Conservation (phyloP, 2,113 vertebrate species). For the Syngnathus typhle region DNA sequence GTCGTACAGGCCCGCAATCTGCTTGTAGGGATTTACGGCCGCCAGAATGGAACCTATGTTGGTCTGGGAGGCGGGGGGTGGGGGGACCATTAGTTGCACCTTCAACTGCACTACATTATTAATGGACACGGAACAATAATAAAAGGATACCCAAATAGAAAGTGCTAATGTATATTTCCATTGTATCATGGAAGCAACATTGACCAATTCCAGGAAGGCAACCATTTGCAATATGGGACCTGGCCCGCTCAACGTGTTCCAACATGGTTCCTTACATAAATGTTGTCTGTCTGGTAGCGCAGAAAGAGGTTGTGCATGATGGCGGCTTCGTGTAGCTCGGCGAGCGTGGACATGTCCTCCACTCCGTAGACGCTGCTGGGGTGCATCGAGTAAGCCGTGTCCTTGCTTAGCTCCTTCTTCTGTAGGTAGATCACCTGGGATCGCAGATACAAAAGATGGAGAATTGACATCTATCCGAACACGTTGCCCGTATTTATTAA, state of each 20-base stretch:
- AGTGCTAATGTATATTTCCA: background rate
- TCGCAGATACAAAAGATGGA: slow-evolving; percentile 19
- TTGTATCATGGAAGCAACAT: background rate
- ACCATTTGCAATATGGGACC: too few species aligned
- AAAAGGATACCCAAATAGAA: background rate
- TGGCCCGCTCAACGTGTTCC: background rate
- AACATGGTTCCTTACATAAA: slow-evolving; percentile 73
- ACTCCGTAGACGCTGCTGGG: slow-evolving; percentile 77
- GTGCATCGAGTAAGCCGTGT: slow-evolving; percentile 78
- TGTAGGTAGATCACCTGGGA: slow-evolving; percentile 72
- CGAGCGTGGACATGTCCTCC: slow-evolving; percentile 85
- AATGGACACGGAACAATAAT: background rate
- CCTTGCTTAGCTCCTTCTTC: slow-evolving; percentile 66
- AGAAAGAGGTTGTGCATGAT: slow-evolving; percentile 86
- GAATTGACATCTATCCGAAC: background rate
- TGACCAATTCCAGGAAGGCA: background rate
- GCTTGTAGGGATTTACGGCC: slow-evolving; percentile 86
- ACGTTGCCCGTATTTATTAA: background rate
- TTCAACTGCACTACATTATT: background rate
- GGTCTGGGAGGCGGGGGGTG: slow-evolving; percentile 62
- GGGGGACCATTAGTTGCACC: background rate
- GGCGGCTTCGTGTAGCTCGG: slow-evolving; percentile 83
- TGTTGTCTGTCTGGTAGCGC: slow-evolving; percentile 79
- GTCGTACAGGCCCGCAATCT: slow-evolving; percentile 78
- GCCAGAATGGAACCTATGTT: slow-evolving; percentile 89